These are phyloP conservation scores for Chloropsis cyanopogon DNA, from an alignment of 2,113 vertebrate species.

Conservation along the genomic window DNA sequence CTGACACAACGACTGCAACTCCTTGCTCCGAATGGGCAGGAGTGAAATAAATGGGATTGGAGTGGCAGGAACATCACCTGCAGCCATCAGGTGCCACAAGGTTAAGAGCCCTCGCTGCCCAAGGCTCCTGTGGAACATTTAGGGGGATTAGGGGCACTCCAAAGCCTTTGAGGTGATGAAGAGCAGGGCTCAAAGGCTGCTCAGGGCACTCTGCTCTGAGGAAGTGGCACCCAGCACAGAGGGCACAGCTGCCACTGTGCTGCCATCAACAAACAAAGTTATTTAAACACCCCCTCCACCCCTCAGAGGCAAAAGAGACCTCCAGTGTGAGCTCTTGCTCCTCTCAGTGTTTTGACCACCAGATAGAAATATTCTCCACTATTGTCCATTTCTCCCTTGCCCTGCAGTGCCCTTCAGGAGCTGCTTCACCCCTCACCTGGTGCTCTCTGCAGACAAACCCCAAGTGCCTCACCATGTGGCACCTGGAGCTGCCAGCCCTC, in stretches of 20 bases:
- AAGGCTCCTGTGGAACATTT: not conserved
- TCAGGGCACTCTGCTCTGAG: not conserved
- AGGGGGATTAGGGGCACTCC: not conserved
- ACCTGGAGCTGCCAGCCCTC: fast-evolving
- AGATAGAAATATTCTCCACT: not conserved
- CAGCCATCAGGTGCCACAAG: not conserved
- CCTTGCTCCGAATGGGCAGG: not conserved
- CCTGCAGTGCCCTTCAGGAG: not conserved
- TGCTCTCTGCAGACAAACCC: not conserved
- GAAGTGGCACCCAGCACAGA: not conserved
- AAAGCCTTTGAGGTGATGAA: not conserved
- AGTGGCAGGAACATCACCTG: not conserved
- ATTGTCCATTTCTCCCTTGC: not conserved
- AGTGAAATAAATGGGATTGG: not conserved
- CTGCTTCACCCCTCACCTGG: fast-evolving
- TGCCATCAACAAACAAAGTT: not conserved
- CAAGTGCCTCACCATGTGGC: fast-evolving
- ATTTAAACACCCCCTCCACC: not conserved
- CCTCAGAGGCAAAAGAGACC: not conserved
- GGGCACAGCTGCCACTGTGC: not conserved
- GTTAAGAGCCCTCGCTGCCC: not conserved
- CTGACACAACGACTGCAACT: not conserved
- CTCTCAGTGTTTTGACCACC: not conserved
- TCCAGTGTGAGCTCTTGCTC: fast-evolving
- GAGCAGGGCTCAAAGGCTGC: not conserved